Conservation (phyloP, 2,113 vertebrate species). For the Paramisgurnus dabryanus region DNA sequence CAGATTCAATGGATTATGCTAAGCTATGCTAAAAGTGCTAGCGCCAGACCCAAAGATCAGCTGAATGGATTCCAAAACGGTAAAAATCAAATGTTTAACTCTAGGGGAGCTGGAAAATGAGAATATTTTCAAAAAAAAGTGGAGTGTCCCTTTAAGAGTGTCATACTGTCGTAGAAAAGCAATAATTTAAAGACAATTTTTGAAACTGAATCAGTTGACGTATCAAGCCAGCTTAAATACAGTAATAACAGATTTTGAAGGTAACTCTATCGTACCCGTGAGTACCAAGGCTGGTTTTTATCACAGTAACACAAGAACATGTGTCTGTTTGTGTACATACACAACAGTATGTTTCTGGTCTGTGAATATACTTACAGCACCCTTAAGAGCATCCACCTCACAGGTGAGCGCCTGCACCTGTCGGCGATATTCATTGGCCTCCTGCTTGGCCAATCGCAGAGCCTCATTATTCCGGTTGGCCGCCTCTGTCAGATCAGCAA, state of each 20-base stretch:
- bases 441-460: constrained; percentile 89
- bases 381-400: constrained; percentile 92
- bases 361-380: constrained; percentile 83
- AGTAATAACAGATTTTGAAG: not conserved
- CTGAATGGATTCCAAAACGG: too few species aligned
- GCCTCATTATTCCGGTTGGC: constrained; percentile 89
- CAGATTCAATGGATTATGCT: too few species aligned
- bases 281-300: not conserved
- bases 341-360: not conserved
- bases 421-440: constrained; percentile 89
- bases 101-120: too few species aligned
- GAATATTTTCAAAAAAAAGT: too few species aligned
- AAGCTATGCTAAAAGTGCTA: too few species aligned
- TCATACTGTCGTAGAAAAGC: too few species aligned
- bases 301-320: too few species aligned
- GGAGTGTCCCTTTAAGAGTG: too few species aligned
- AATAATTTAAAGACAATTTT: too few species aligned
- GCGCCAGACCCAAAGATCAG: too few species aligned
- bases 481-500: constrained; percentile 91
- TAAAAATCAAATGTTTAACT: too few species aligned
- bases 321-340: not conserved
- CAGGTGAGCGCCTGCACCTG: constrained; percentile 94
- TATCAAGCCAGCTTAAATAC: not conserved
- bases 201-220: not conserved
- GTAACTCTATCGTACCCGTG: not conserved